phyloP scores from a whole-genome alignment of 2,888 invertebrate species.

The Plebejus melissa region DNA sequence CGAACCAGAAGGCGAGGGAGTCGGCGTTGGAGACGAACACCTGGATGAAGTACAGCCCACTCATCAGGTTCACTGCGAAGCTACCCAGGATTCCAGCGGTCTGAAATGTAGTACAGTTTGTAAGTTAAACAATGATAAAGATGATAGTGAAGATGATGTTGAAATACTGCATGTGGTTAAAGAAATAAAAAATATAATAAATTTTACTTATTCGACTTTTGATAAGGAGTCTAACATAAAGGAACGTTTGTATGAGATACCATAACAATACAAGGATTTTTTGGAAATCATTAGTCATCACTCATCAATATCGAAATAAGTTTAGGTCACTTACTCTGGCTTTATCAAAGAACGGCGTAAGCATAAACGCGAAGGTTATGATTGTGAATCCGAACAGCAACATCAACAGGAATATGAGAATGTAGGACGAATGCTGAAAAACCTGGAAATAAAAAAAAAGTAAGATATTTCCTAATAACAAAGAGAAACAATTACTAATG shows the following conservation, averaged over 20 bases:
- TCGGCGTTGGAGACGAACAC: slow-evolving; percentile 85
- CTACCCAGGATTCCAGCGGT: slow-evolving; percentile 90
- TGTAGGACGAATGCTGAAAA: slow-evolving; percentile 87
- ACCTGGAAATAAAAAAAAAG: slow-evolving; percentile 66
- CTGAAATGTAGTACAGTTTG: slow-evolving; percentile 56
- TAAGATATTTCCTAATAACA: not conserved
- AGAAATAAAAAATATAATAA: no score
- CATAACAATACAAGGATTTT: no score
- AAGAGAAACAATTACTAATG: no score
- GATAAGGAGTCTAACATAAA: no score
- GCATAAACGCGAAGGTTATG: slow-evolving; percentile 89
- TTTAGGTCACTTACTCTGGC: slow-evolving; percentile 81
- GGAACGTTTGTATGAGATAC: no score
- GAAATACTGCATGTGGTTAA: not conserved
- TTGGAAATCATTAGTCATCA: no score
- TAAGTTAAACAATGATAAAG: not conserved
- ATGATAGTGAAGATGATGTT: not conserved
- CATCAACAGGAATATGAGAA: slow-evolving; percentile 88
- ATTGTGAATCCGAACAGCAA: slow-evolving; percentile 89
- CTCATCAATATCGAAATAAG: no score
- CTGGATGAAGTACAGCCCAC: slow-evolving; percentile 89
- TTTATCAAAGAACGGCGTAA: slow-evolving; percentile 92
- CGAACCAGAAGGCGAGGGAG: slow-evolving; percentile 85
- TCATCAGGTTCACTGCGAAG: slow-evolving; percentile 87
- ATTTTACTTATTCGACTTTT: no score